A percentile compares a stretch with the other conserved stretches of the same genome.
phyloP scores from a whole-genome alignment of 2,888 invertebrate genomes.

The Neoscelio sp. region DNA sequence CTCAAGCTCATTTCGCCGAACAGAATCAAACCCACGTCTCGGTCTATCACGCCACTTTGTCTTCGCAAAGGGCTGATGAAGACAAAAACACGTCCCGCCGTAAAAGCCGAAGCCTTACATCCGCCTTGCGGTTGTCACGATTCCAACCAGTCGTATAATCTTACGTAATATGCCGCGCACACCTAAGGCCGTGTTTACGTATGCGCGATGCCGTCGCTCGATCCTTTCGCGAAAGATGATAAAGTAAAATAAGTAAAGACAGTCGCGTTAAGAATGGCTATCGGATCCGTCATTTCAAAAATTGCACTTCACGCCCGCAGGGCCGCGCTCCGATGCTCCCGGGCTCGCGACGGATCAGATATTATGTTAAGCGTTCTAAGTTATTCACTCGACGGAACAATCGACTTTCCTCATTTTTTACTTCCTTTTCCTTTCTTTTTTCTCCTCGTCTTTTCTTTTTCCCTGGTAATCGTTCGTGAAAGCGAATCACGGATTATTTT shows the following conservation, averaged over 20 bases:
- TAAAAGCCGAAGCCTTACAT: conserved; percentile 49
- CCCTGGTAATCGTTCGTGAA: conserved; percentile 62
- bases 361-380: conserved; percentile 78
- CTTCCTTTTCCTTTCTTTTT: conserved; percentile 2
- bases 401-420: conserved; percentile 46
- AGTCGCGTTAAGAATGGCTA: conserved; percentile 73
- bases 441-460: conserved; percentile 15
- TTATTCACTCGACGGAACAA: conserved; percentile 75
- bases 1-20: conserved; percentile 31
- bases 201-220: conserved; percentile 48
- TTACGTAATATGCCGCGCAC: conserved; percentile 39
- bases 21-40: conserved; percentile 35
- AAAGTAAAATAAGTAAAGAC: conserved; percentile 74
- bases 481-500: conserved; percentile 66
- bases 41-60: conserved; percentile 42
- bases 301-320: conserved; percentile 75
- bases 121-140: conserved; percentile 46
- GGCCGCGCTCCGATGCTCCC: too few species aligned
- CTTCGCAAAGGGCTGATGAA: conserved; percentile 38
- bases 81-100: conserved; percentile 43
- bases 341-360: conserved; percentile 75
- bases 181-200: conserved; percentile 48
- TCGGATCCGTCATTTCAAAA: conserved; percentile 76
- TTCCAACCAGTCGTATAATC: conserved; percentile 32
- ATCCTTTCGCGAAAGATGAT: conserved; percentile 40